A percentile compares a stretch with the other conserved stretches of the same genome.
These are phyloP conservation scores for Heliocidaris tuberculata DNA, from an alignment of 35 echinoderm and acorn worm species.

Conservation along the genomic window DNA sequence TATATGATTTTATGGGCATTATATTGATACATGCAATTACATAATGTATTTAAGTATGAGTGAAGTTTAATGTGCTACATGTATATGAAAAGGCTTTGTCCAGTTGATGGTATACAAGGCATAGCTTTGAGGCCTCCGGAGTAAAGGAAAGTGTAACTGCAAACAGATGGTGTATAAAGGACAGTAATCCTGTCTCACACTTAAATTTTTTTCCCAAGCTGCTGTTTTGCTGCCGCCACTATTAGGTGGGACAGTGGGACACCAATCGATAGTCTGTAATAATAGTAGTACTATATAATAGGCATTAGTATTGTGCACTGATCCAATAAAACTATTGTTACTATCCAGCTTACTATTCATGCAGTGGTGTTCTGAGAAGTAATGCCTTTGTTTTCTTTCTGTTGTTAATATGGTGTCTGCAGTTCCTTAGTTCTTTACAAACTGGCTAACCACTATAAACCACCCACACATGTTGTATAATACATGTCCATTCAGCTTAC, in stretches of 20 bases:
- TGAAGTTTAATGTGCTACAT: no score
- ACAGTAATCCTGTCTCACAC: neutral
- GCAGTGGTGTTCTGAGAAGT: neutral
- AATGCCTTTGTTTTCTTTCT: neutral
- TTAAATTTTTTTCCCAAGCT: neutral
- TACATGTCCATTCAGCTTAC: no score
- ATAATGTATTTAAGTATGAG: no score
- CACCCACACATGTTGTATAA: neutral
- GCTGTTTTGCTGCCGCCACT: neutral
- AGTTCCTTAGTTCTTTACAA: neutral
- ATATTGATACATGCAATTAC: no score
- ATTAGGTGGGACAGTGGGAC: no score
- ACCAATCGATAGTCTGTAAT: neutral
- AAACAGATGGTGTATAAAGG: neutral
- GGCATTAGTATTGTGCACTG: neutral
- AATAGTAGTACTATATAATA: neutral
- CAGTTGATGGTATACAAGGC: no score
- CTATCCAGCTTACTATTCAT: neutral
- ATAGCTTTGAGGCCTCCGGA: no score
- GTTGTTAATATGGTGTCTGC: neutral
- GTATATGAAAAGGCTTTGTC: no score
- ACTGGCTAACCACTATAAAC: neutral
- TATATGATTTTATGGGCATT: no score
- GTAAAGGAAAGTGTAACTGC: no score
- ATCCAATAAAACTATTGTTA: neutral